Conservation (phyloP, 2,888 invertebrate species). For the Tipula vernalis region DNA sequence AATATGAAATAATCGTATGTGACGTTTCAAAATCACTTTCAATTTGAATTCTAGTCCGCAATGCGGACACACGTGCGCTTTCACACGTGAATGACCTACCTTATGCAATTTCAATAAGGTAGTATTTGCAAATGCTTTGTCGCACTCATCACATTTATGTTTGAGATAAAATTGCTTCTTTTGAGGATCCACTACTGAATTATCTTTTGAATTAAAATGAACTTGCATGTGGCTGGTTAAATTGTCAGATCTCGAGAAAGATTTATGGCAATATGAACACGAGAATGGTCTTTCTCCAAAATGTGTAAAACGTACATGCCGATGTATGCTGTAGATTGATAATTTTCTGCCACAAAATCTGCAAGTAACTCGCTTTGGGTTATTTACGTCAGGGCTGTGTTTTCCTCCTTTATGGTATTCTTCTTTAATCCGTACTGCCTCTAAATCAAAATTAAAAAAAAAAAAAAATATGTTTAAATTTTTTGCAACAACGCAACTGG, state of each 20-base stretch:
- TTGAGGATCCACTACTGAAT: background rate
- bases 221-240: background rate
- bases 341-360: background rate
- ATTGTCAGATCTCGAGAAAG: background rate
- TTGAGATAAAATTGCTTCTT: background rate
- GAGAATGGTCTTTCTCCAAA: background rate
- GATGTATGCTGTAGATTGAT: background rate
- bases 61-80: background rate
- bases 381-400: too few relatives aligned
- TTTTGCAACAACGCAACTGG: too few relatives aligned
- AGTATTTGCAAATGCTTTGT: background rate
- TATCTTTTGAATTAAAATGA: background rate
- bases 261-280: background rate
- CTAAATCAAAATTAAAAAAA: too few relatives aligned
- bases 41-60: background rate
- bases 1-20: background rate
- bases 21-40: background rate
- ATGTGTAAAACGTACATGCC: background rate
- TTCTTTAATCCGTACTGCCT: too few relatives aligned
- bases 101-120: background rate
- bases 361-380: background rate
- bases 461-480: too few relatives aligned
- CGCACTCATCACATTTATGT: background rate
- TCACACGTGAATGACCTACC: background rate
- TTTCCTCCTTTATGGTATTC: too few relatives aligned